A percentile compares a stretch with the other conserved stretches of the same genome.
These are phyloP conservation scores for Lepidurus couesii DNA, from an alignment of 1,140 invertebrate species.

Conservation along the genomic window DNA sequence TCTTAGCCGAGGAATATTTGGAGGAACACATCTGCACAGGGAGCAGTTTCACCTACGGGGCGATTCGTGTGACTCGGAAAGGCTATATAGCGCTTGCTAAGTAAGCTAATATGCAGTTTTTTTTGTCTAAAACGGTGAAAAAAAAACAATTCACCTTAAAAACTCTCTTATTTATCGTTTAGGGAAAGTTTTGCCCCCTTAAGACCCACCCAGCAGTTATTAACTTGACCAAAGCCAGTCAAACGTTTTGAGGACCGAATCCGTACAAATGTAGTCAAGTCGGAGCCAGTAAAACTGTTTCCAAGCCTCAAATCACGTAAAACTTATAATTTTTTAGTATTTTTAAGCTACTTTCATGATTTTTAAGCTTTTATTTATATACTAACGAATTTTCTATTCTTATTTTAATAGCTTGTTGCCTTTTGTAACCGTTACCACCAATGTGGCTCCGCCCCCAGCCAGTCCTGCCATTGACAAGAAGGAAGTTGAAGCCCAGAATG, in stretches of 20 bases:
- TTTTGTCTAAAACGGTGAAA: not conserved
- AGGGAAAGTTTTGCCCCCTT: not conserved
- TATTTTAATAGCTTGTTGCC: not conserved
- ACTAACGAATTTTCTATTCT: not conserved
- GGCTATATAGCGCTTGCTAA: not conserved
- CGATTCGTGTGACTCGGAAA: not conserved
- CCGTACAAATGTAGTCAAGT: not conserved
- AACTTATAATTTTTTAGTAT: not conserved
- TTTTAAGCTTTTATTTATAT: not conserved
- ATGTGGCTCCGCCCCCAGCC: not conserved
- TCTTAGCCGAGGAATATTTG: not conserved
- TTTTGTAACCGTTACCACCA: not conserved
- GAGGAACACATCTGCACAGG: not conserved
- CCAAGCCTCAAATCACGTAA: not conserved
- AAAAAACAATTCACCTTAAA: not conserved
- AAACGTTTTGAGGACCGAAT: not conserved
- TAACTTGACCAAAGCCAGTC: not conserved
- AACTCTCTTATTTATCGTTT: not conserved
- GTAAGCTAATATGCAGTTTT: not conserved
- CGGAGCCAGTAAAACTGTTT: not conserved
- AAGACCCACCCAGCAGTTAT: not conserved
- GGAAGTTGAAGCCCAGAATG: conserved; percentile 39
- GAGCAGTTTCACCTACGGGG: not conserved
- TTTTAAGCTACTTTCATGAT: not conserved
- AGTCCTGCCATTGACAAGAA: conserved; percentile 19